Conservation (phyloP, 2,797 vertebrate species). For the Diglossa cyanea region DNA sequence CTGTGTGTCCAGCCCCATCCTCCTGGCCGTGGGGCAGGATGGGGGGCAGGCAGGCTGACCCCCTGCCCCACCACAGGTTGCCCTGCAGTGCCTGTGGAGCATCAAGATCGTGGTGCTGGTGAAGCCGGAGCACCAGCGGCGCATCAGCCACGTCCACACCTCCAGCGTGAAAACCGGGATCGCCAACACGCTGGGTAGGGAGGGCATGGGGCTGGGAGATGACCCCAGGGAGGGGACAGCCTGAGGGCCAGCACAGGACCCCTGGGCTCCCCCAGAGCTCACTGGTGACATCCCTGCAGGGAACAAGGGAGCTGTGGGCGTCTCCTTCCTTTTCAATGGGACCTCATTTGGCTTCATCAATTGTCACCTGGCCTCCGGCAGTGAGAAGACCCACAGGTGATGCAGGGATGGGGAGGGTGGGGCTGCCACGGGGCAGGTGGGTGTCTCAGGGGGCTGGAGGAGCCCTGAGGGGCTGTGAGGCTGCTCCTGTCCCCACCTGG, state of each 20-base stretch:
- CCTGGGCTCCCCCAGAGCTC: neutral
- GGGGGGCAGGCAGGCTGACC: neutral
- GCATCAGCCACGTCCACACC: slow-evolving; percentile 91
- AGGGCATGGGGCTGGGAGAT: neutral
- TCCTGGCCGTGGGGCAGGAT: fast-evolving
- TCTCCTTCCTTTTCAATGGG: slow-evolving; percentile 95
- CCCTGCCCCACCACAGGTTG: slow-evolving; percentile 74
- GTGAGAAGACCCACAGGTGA: slow-evolving; percentile 92
- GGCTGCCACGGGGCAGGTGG: neutral
- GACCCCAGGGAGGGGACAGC: neutral
- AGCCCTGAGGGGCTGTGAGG: neutral
- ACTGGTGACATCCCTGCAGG: slow-evolving; percentile 67
- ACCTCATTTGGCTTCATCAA: slow-evolving; percentile 95
- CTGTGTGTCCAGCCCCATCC: neutral
- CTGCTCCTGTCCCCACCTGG: neutral
- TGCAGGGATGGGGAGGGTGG: neutral
- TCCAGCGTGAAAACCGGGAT: slow-evolving; percentile 96
- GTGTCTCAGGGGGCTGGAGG: neutral
- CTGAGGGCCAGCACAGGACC: neutral
- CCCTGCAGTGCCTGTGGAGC: slow-evolving; percentile 94
- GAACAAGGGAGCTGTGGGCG: slow-evolving; percentile 93
- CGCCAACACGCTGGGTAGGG: slow-evolving; percentile 89
- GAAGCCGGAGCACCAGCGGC: slow-evolving; percentile 91
- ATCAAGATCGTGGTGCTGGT: slow-evolving; percentile 93
- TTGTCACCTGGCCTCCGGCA: slow-evolving; percentile 93